Evolutionary conservation across 64 coral and sea anemone species (phyloP).

Genomic region (Pachyseris speciosa): DNA sequence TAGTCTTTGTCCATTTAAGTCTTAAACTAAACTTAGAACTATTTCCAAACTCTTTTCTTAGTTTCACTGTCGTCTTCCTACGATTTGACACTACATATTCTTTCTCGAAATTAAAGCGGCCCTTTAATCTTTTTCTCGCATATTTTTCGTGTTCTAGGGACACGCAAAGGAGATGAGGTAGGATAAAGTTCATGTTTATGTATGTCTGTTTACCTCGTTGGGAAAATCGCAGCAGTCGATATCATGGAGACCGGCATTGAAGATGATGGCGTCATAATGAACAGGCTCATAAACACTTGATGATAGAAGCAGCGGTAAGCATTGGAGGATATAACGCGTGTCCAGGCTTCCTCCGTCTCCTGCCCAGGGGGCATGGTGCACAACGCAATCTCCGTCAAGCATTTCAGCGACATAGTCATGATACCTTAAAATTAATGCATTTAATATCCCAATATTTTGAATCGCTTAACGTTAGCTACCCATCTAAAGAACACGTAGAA

Average conservation of each 20-base stretch:
- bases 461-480: no score
- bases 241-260: constrained; percentile 76
- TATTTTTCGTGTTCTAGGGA: no score
- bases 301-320: constrained; percentile 70
- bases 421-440: constrained; percentile 25
- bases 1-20: no score
- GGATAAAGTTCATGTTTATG: neutral
- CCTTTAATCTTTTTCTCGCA: no score
- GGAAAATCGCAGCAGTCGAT: constrained; percentile 62
- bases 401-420: constrained; percentile 14
- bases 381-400: constrained; percentile 53
- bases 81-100: no score
- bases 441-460: no score
- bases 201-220: constrained; percentile 1
- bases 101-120: no score
- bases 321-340: constrained; percentile 67
- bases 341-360: constrained; percentile 75
- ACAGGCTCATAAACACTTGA: constrained; percentile 64
- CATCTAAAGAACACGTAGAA: no score
- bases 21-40: no score
- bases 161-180: no score
- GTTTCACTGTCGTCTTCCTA: no score
- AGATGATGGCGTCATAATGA: constrained; percentile 68
- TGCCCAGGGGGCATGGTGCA: constrained; percentile 74
- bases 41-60: no score